Evolutionary conservation across 2,888 invertebrate genomes (phyloP).

Genomic region (Myopa testacea): DNA sequence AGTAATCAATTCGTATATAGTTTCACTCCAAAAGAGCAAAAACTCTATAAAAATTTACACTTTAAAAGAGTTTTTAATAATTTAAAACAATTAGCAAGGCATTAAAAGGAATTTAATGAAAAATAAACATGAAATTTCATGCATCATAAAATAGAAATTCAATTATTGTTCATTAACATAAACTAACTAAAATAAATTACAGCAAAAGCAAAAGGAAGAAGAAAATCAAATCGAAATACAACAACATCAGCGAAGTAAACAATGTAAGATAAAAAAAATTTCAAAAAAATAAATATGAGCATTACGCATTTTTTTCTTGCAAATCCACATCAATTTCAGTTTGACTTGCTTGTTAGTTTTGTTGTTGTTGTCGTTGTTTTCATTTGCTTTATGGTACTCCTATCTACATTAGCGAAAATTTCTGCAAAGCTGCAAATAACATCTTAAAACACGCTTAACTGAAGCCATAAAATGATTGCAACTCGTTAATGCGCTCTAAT

Average conservation of each 20-base stretch:
- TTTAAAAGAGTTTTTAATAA: too few species aligned
- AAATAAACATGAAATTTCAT: background rate
- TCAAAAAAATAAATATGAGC: too few species aligned
- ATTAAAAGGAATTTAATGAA: background rate
- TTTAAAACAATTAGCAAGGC: too few species aligned
- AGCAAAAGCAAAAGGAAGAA: background rate
- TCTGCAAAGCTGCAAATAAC: background rate
- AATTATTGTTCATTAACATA: slow-evolving; percentile 12
- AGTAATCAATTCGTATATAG: too few species aligned
- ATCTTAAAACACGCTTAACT: slow-evolving; percentile 18
- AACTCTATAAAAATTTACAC: too few species aligned
- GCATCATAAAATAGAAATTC: slow-evolving; percentile 16
- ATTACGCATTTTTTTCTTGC: slow-evolving; percentile 19
- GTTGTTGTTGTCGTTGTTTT: background rate
- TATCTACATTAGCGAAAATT: slow-evolving; percentile 4
- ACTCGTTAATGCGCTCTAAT: slow-evolving; percentile 38
- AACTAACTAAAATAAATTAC: background rate
- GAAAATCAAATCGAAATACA: background rate
- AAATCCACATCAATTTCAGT: background rate
- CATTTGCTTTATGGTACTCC: background rate
- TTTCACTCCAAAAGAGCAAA: too few species aligned
- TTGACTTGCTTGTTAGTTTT: background rate
- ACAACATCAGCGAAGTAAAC: background rate
- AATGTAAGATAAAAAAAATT: too few species aligned
- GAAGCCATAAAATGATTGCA: slow-evolving; percentile 32